Percentiles rank a stretch among this genome's conserved stretches.
These are phyloP conservation scores for Lepisosteus oculatus DNA, from an alignment of 2,113 vertebrate genomes.

Conservation along the genomic window DNA sequence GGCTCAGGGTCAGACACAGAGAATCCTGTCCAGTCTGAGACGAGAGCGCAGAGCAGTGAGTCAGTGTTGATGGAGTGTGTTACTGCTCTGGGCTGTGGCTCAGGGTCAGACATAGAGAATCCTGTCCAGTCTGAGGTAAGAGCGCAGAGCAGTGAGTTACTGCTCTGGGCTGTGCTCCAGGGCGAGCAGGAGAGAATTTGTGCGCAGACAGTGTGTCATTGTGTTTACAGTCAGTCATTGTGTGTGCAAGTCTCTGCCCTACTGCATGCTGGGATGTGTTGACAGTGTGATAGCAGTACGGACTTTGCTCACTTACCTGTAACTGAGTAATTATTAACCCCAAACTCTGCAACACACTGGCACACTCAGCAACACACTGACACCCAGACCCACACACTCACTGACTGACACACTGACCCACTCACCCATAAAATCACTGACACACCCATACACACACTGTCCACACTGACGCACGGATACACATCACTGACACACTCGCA, in stretches of 20 bases:
- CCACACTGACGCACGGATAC: too few species aligned
- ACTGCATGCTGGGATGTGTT: slow-evolving; percentile 42
- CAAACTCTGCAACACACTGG: slow-evolving; percentile 3
- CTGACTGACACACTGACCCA: slow-evolving; percentile 1
- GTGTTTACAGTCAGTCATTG: neutral
- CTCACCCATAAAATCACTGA: neutral
- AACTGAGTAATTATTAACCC: slow-evolving; percentile 56
- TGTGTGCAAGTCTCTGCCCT: slow-evolving; percentile 9
- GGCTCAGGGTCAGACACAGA: too few species aligned
- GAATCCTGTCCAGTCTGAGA: too few species aligned
- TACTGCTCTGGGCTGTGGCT: too few species aligned
- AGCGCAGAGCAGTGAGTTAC: too few species aligned
- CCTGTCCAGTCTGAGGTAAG: too few species aligned
- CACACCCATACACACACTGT: slow-evolving; percentile 15
- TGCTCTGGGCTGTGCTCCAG: too few species aligned
- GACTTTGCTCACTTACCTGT: slow-evolving; percentile 54
- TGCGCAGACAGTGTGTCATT: too few species aligned
- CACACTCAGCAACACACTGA: slow-evolving; percentile 18
- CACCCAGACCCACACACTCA: neutral
- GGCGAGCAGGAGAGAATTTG: too few species aligned
- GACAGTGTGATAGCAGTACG: slow-evolving; percentile 48
- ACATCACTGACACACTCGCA: neutral
- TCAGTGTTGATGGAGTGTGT: too few species aligned
- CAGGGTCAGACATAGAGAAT: too few species aligned
- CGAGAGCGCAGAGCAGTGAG: too few species aligned